Conservation (phyloP, 2,888 invertebrate genomes). For the Lysandra coridon region DNA sequence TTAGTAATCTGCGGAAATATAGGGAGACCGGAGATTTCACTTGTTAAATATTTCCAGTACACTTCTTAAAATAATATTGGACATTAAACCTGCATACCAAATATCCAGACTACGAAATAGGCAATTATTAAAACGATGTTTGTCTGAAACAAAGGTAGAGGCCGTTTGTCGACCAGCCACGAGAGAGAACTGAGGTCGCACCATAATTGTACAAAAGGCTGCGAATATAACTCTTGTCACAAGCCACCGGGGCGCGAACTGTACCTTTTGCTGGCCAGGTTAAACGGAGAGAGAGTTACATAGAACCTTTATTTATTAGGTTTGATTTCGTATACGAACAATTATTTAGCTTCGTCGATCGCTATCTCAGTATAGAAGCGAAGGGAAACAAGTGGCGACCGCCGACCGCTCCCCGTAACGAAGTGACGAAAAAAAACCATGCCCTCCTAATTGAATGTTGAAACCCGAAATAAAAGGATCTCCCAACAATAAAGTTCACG, state of each 20-base stretch:
- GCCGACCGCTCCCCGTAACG: background rate
- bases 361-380: background rate
- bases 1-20: background rate
- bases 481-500: slow-evolving; percentile 28
- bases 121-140: background rate
- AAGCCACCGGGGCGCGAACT: background rate
- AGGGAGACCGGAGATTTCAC: background rate
- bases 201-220: background rate
- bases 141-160: background rate
- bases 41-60: background rate
- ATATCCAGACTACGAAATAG: background rate
- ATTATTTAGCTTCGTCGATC: background rate
- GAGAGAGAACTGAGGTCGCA: slow-evolving; percentile 2
- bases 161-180: background rate
- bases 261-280: background rate
- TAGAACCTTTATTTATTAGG: background rate
- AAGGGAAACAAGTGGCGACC: background rate
- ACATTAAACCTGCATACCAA: background rate
- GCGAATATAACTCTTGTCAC: background rate
- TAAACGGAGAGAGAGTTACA: background rate
- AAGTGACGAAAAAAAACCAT: slow-evolving; percentile 17
- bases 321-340: background rate
- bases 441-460: slow-evolving; percentile 26
- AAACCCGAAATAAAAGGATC: slow-evolving; percentile 28
- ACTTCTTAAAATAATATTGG: background rate